These are phyloP conservation scores for Euplagia quadripunctaria DNA, from an alignment of 2,888 invertebrate genomes.

Conservation along the genomic window DNA sequence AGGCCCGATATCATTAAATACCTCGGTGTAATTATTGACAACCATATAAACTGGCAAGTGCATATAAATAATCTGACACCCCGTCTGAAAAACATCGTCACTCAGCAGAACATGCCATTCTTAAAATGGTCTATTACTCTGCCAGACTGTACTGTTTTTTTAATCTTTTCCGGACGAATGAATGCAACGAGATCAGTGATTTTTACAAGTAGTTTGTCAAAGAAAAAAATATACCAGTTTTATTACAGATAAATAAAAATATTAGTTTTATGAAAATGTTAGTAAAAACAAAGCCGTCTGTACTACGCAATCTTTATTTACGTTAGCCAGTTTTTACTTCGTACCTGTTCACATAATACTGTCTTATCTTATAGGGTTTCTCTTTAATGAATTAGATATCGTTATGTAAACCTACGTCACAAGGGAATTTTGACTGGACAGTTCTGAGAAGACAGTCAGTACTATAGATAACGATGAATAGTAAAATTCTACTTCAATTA, in stretches of 20 bases:
- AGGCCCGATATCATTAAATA: neutral
- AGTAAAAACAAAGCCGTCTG: neutral
- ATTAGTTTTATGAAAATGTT: neutral
- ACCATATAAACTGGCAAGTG: neutral
- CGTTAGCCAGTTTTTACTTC: neutral
- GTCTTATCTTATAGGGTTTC: neutral
- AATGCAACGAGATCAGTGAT: too few species aligned
- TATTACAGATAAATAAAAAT: neutral
- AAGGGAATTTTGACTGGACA: neutral
- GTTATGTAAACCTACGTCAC: slow-evolving; percentile 1
- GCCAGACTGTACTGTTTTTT: neutral
- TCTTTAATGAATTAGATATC: neutral
- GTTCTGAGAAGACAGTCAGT: neutral
- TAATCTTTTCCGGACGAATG: too few species aligned
- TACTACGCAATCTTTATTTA: neutral
- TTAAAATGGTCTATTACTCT: neutral
- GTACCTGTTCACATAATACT: neutral
- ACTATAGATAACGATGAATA: neutral
- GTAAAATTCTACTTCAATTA: neutral
- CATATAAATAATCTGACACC: neutral
- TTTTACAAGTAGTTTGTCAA: too few species aligned
- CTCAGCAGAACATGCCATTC: neutral
- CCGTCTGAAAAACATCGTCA: neutral
- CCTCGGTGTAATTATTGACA: neutral
- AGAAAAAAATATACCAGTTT: neutral